Evolutionary conservation across 2,113 vertebrate species (phyloP).

Genomic region (Oxygymnocypris stewartii): DNA sequence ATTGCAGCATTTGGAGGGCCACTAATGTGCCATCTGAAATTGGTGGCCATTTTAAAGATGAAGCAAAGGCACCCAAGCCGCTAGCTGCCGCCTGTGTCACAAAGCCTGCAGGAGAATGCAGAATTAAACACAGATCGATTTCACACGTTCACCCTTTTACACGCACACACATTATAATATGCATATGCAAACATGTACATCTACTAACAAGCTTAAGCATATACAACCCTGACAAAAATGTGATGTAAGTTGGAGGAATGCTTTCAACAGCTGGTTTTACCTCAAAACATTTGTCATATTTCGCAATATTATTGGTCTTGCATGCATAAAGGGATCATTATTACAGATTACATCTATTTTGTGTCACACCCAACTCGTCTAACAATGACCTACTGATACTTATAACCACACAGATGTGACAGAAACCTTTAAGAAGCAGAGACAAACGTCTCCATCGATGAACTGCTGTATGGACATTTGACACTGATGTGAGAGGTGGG

Average conservation of each 20-base stretch:
- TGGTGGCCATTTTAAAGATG: slow-evolving; percentile 97
- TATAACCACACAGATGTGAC: neutral
- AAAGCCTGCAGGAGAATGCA: slow-evolving; percentile 85
- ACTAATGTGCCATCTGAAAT: slow-evolving; percentile 97
- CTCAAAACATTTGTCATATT: neutral
- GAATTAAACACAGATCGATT: slow-evolving; percentile 85
- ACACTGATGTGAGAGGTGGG: neutral
- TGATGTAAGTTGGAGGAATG: neutral
- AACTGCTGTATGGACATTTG: neutral
- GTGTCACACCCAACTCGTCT: neutral
- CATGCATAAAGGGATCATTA: neutral
- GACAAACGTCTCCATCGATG: neutral
- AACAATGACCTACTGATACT: neutral
- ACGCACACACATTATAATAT: neutral
- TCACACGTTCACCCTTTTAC: slow-evolving; percentile 62
- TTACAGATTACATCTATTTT: neutral
- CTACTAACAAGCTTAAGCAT: neutral
- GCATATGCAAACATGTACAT: neutral
- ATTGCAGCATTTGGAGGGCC: slow-evolving; percentile 99
- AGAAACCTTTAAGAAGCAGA: neutral
- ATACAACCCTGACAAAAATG: neutral
- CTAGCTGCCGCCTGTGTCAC: slow-evolving; percentile 88
- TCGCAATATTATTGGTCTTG: neutral
- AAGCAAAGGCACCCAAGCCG: slow-evolving; percentile 95
- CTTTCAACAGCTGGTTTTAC: neutral